Base-by-base conservation (phyloP, 2,888 invertebrate genomes). In the Aquatica leii region DNA sequence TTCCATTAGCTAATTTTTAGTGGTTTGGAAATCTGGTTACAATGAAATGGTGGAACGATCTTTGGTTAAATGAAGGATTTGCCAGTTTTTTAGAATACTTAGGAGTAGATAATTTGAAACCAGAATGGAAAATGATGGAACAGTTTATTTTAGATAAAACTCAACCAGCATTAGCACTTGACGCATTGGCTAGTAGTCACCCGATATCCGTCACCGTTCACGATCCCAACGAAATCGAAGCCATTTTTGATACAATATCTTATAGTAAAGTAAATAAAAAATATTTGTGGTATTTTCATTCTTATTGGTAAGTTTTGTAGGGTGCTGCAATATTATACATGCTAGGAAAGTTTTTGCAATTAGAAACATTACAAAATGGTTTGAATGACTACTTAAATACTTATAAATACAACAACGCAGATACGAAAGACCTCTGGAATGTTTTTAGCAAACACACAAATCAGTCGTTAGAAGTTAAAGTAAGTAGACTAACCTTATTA, bases 1-100 rank as follows among this genome's bases (percentile, higher is more conserved):
- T 18, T 48, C 21, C 14, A 9, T n/a, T 20, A 12, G 11, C 1
- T 20, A 20, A 20, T 46, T 78, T 78, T 61, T 73, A 85, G 84
- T 94, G 94, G 94, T 93, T 94, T 79, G 94, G 94, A 43, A 96
- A 97, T 71, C 86, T 97, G 14, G 95, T 96, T 0, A 96, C 97
- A 0, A 96, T 97, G 83, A 91, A 93, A 73, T 95, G 95, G 95
- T 95, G 95, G 95, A 93, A 92, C 51, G 92, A 96, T 70, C 85
- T 92, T 52, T 97, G 97, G 96, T 83, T 97, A 66, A 92, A 95
- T 78, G 95, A 96, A 78, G 96, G 92, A 0, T 90, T 94, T 65
- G 93, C 94, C 0, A 91, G 90, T 52, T 93, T 91, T 73, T 86
- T 95, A 68, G 93, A 93, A 69, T 93, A 94, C 80, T 84, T 90